Percentiles rank a stretch among this genome's conserved stretches.
Conservation (phyloP, 2,888 invertebrate species). For the Strigamia maritima region DNA sequence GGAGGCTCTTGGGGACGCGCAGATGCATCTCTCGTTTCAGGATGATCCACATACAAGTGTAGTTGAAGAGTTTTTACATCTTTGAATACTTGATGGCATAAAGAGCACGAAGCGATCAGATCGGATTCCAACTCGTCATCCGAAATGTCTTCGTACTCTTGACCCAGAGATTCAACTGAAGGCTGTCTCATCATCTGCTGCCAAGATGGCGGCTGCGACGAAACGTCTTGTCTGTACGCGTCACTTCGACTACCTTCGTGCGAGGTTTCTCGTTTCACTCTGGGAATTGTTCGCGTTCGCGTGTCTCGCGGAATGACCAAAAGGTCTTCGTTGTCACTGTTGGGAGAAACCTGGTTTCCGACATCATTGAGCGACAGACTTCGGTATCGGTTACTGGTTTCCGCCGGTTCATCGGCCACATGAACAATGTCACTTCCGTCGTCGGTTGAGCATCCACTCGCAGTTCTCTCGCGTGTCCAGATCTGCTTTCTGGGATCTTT, state of each 20-base stretch:
- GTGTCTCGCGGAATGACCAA: neutral
- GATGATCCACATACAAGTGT: slow-evolving; percentile 48
- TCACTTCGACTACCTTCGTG: neutral
- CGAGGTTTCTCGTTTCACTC: slow-evolving; percentile 34
- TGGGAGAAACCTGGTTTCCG: slow-evolving; percentile 33
- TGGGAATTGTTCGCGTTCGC: neutral
- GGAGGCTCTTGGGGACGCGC: neutral
- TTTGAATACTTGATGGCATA: slow-evolving; percentile 47
- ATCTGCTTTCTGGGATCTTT: slow-evolving; percentile 47
- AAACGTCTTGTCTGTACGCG: neutral
- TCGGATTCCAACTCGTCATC: slow-evolving; percentile 41
- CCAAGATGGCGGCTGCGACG: neutral
- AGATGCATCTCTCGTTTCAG: slow-evolving; percentile 39
- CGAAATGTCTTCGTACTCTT: slow-evolving; percentile 43
- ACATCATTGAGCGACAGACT: slow-evolving; percentile 36
- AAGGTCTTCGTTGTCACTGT: slow-evolving; percentile 25
- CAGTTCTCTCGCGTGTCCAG: slow-evolving; percentile 44
- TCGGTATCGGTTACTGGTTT: slow-evolving; percentile 32
- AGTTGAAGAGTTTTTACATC: slow-evolving; percentile 47
- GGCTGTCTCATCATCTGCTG: neutral
- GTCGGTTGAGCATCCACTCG: slow-evolving; percentile 43
- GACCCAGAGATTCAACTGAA: slow-evolving; percentile 37
- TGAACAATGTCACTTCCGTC: slow-evolving; percentile 40
- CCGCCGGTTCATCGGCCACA: slow-evolving; percentile 29
- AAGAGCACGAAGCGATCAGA: slow-evolving; percentile 43